phyloP scores from a whole-genome alignment of 2,797 vertebrate species.

The Molossus molossus region DNA sequence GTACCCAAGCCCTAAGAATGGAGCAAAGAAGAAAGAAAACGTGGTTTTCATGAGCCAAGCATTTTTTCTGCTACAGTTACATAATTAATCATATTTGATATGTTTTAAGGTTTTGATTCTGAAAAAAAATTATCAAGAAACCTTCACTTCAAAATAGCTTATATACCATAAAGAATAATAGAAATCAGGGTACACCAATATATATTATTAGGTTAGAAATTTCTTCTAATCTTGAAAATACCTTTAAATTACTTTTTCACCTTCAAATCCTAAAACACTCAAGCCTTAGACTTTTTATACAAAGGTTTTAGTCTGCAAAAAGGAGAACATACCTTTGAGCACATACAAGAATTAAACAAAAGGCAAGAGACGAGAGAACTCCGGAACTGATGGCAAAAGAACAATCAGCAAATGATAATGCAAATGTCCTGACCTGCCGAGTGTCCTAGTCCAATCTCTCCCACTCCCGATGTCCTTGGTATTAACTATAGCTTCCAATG shows the following conservation, averaged over 20 bases:
- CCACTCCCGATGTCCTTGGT: constrained; percentile 74
- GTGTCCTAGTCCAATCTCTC: constrained; percentile 81
- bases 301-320: not conserved
- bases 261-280: not conserved
- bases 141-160: constrained; percentile 11
- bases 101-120: not conserved
- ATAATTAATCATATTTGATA: not conserved
- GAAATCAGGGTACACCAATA: not conserved
- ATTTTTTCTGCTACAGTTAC: not conserved
- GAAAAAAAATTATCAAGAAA: not conserved
- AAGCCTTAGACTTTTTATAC: not conserved
- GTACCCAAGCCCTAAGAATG: not conserved
- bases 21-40: not conserved
- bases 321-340: not conserved
- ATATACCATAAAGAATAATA: not conserved
- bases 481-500: constrained; percentile 82
- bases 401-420: not conserved
- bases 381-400: not conserved
- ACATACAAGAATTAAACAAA: not conserved
- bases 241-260: constrained; percentile 50
- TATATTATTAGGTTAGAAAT: not conserved
- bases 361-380: not conserved
- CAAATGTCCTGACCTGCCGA: constrained; percentile 86
- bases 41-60: not conserved
- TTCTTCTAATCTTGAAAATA: not conserved